phyloP scores from a whole-genome alignment of 2,797 vertebrate species.

The Spinus olivaceus region DNA sequence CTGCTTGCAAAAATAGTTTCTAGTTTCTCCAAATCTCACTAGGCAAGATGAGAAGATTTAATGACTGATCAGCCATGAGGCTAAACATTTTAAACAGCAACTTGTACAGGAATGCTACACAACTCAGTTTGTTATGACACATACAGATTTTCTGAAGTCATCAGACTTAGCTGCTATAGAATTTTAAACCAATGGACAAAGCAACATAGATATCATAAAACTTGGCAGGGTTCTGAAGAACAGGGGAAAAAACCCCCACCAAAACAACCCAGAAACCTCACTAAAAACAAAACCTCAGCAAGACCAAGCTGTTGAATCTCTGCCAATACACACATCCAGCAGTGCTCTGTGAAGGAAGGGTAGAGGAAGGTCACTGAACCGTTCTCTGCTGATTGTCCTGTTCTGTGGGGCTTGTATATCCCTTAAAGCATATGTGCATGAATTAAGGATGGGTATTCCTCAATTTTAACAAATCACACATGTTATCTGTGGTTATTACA shows the following conservation, averaged over 20 bases:
- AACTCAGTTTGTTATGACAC: background rate
- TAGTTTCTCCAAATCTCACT: background rate
- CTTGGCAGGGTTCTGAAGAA: background rate
- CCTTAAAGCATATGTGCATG: background rate
- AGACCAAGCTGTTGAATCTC: background rate
- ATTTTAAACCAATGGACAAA: background rate
- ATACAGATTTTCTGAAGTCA: background rate
- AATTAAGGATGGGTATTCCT: background rate
- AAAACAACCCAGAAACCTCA: background rate
- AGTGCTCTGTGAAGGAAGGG: background rate
- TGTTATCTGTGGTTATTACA: background rate
- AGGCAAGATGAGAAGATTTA: background rate
- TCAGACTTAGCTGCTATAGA: background rate
- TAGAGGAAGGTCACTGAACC: background rate
- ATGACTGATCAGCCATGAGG: background rate
- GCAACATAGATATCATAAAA: background rate
- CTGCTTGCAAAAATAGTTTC: background rate
- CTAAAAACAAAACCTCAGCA: background rate
- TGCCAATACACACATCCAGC: background rate
- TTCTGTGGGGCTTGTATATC: background rate
- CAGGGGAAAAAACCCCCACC: fast-evolving
- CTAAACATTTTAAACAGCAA: background rate
- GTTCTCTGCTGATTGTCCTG: background rate
- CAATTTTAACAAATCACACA: background rate
- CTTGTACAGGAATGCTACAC: background rate